These are phyloP conservation scores for Bryconaethiops microstoma DNA, from an alignment of 2,797 vertebrate genomes.

Conservation along the genomic window DNA sequence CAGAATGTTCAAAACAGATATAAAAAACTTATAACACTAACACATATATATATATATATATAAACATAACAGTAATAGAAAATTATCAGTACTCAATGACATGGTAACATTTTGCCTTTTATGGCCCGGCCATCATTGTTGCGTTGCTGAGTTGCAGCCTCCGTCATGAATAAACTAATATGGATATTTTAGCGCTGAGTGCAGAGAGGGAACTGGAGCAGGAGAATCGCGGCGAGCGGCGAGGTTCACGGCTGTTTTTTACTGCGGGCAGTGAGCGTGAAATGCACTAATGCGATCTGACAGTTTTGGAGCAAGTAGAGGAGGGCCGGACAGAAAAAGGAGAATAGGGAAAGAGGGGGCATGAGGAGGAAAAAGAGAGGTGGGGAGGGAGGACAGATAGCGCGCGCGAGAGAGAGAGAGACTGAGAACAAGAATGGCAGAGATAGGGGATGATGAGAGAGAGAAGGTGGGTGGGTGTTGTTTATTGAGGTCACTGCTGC, in stretches of 20 bases:
- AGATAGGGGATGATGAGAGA: slow-evolving; percentile 59
- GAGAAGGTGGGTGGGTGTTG: slow-evolving; percentile 27
- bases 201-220: slow-evolving; percentile 92
- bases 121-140: slow-evolving; percentile 48
- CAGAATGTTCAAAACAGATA: too few relatives aligned
- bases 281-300: slow-evolving; percentile 93
- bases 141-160: slow-evolving; percentile 63
- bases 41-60: too few relatives aligned
- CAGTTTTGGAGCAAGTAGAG: slow-evolving; percentile 95
- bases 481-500: slow-evolving; percentile 55
- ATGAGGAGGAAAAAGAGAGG: slow-evolving; percentile 61
- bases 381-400: slow-evolving; percentile 65
- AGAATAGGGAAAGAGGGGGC: slow-evolving; percentile 60
- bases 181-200: slow-evolving; percentile 82
- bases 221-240: slow-evolving; percentile 90
- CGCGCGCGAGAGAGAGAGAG: slow-evolving; percentile 63
- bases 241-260: slow-evolving; percentile 93
- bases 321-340: slow-evolving; percentile 64
- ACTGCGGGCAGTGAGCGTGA: slow-evolving; percentile 90
- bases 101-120: not conserved
- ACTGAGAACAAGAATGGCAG: slow-evolving; percentile 53
- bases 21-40: too few relatives aligned
- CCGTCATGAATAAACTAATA: slow-evolving; percentile 71
- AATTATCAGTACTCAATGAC: too few relatives aligned
- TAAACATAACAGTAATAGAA: too few relatives aligned